These are phyloP conservation scores for Mirza zaza DNA, from an alignment of 2,113 vertebrate species.

Conservation along the genomic window DNA sequence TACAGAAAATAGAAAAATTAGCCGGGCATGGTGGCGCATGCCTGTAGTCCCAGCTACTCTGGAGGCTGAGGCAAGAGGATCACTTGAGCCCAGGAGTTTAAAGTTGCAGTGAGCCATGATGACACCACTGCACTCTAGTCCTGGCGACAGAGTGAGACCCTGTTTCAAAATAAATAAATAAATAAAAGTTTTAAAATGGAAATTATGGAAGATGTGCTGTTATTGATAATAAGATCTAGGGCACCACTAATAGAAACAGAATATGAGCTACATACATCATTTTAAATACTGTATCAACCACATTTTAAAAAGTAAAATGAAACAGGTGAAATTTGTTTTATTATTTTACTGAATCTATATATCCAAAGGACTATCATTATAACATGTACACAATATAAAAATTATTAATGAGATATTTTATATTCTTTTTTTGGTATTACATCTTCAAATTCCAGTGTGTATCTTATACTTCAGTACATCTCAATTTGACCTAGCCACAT, in stretches of 20 bases:
- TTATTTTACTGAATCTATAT: background rate
- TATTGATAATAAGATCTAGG: background rate
- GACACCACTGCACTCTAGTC: too few species aligned
- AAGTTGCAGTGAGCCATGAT: too few species aligned
- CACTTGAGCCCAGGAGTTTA: too few species aligned
- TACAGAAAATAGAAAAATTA: too few species aligned
- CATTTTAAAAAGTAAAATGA: background rate
- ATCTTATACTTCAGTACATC: background rate
- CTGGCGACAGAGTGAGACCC: too few species aligned
- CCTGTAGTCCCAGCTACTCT: too few species aligned
- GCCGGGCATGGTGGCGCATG: too few species aligned
- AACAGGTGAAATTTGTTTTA: background rate
- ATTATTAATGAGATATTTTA: background rate
- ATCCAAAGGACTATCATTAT: background rate
- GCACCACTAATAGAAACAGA: background rate
- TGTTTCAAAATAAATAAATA: too few species aligned
- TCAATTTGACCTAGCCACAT: background rate
- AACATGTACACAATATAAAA: background rate
- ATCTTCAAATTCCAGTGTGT: background rate
- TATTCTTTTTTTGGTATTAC: too few species aligned
- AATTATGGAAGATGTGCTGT: background rate
- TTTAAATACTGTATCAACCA: background rate
- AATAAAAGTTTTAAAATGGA: background rate
- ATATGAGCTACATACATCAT: background rate
- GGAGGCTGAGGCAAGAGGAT: too few species aligned